Evolutionary conservation across 2,888 invertebrate genomes (phyloP), one percentile per base, ranked within the genome.

Genomic region (Tetragonisca angustula): DNA sequence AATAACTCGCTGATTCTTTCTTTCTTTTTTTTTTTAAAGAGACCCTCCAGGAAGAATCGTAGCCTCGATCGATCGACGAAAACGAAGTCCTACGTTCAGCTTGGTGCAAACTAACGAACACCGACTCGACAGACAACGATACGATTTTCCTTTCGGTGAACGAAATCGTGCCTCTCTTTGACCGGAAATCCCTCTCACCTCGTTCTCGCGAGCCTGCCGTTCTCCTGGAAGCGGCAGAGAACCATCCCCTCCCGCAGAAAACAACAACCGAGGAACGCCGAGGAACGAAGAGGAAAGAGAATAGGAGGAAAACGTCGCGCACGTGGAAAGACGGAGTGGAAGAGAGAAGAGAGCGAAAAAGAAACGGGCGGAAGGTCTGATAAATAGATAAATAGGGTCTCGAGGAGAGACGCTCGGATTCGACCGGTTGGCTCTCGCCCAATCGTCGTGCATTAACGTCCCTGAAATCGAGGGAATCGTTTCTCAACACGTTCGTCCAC

Each of bases 381-480:
- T 90, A 90, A 91, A 91, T 89, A 90, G 90, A 90, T 91, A 90
- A 91, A 90, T 88, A 91, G 87, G 81, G 71, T 85, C 56, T 56
- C 70, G 71, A 71, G 77, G 83, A 89, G 79, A 81, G 78, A 82
- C 83, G 83, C 83, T 81, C 76, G 86, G 84, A 85, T 86, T 81
- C 76, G 76, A 56, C 56, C 69, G 62, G 67, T 84, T 87, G 86
- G 86, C 89, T 75, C 76, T 82, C 83, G 86, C 81, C 86, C 86
- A 89, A 90, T 90, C 88, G 84, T 64, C 78, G 86, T 87, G 89
- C 87, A 89, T 89, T 89, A 90, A 88, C 90, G 85, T 88, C 87
- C 82, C 87, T 82, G 79, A 82, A 82, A 89, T 89, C 86, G 84
- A 80, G 76, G 70, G 69, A 76, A 75, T 87, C 87, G 82, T 89